Conservation (phyloP, 1,140 invertebrate species). For the Eriocheir sinensis region DNA sequence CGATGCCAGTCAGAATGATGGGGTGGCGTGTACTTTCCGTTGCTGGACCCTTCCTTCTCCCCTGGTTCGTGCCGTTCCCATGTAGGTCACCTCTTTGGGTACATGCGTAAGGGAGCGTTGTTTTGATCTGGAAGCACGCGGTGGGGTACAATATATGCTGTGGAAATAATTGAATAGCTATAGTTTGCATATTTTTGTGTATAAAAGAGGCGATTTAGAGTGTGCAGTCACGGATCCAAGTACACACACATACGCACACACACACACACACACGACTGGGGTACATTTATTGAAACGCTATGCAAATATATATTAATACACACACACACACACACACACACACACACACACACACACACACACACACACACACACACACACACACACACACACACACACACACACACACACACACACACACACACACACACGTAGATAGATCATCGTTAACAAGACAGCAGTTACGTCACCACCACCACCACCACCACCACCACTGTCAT, state of each 20-base stretch:
- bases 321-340: slow-evolving; percentile 54
- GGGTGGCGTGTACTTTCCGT: too few species aligned
- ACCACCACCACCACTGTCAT: too few species aligned
- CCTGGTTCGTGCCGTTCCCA: too few species aligned
- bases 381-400: slow-evolving; percentile 40
- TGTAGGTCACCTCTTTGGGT: too few species aligned
- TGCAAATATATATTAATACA: neutral
- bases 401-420: slow-evolving; percentile 27
- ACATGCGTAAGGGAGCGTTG: too few species aligned
- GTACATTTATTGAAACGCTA: neutral
- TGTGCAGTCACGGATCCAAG: neutral
- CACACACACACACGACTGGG: neutral
- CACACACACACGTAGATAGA: neutral
- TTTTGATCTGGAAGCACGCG: too few species aligned
- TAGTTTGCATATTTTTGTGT: neutral
- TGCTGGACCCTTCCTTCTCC: too few species aligned
- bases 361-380: neutral
- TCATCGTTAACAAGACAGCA: neutral
- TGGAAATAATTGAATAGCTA: neutral
- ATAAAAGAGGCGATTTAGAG: too few species aligned
- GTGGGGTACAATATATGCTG: too few species aligned
- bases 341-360: too few species aligned
- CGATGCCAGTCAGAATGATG: too few species aligned
- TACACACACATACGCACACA: neutral
- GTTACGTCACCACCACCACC: too few species aligned